Evolutionary conservation across 1,140 invertebrate genomes (phyloP).

Genomic region (Stegodyphus dumicola): DNA sequence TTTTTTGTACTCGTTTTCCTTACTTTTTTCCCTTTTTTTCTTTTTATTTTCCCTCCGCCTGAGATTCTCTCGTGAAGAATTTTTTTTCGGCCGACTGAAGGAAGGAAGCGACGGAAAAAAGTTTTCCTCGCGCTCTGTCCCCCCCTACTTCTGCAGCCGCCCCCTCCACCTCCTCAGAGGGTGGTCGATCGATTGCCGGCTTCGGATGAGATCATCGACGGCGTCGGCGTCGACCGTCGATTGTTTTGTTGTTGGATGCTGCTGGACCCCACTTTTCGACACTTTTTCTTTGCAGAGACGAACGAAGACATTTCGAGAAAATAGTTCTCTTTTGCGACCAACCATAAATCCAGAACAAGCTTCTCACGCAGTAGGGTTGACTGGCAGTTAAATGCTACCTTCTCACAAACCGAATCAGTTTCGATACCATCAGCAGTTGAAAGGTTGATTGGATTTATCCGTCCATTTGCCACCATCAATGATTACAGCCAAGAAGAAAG

Average conservation of each 20-base stretch:
- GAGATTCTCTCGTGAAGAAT: conserved; percentile 2
- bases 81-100: conserved; percentile 46
- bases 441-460: too few relatives aligned
- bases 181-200: conserved; percentile 38
- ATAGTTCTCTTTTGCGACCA: too few relatives aligned
- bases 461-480: too few relatives aligned
- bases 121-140: conserved; percentile 50
- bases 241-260: conserved; percentile 32
- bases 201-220: conserved; percentile 46
- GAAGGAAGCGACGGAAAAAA: conserved; percentile 57
- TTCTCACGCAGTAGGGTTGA: too few relatives aligned
- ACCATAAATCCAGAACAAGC: too few relatives aligned
- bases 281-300: too few relatives aligned
- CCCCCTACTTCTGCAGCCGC: neutral
- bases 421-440: too few relatives aligned
- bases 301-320: too few relatives aligned
- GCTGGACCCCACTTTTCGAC: too few relatives aligned
- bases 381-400: too few relatives aligned
- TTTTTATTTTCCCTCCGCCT: neutral
- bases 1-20: neutral
- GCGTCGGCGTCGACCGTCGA: conserved; percentile 22
- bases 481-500: too few relatives aligned
- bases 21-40: neutral
- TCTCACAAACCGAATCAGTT: too few relatives aligned
- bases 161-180: conserved; percentile 13